Evolutionary conservation across 1,140 invertebrate genomes (phyloP).

Genomic region (Asbolus verrucosus): DNA sequence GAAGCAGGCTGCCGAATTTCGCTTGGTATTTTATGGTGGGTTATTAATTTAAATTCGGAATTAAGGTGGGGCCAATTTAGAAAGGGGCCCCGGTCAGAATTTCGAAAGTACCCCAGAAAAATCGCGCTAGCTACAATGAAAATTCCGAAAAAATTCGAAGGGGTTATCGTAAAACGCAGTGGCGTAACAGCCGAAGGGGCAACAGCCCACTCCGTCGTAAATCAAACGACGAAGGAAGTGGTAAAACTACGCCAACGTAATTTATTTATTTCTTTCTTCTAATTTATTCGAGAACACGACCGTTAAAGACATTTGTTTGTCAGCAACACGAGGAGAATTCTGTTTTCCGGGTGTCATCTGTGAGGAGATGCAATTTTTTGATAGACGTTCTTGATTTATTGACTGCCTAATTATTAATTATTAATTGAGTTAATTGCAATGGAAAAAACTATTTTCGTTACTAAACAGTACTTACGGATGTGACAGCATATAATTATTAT

Average conservation of each 20-base stretch:
- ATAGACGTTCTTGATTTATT: not conserved
- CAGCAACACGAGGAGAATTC: not conserved
- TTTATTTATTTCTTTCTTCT: no score
- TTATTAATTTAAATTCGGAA: slow-evolving; percentile 32
- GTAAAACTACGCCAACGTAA: no score
- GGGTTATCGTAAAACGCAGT: no score
- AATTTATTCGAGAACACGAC: not conserved
- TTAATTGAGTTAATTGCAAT: no score
- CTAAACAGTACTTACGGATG: no score
- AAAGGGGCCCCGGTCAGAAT: not conserved
- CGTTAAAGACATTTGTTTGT: not conserved
- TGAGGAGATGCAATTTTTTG: not conserved
- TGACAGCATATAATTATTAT: no score
- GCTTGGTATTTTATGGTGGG: slow-evolving; percentile 26
- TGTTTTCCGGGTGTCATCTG: slow-evolving; percentile 1
- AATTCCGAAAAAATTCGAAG: no score
- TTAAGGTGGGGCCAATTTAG: slow-evolving; percentile 6
- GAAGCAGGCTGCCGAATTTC: slow-evolving; percentile 33
- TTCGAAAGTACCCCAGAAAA: not conserved
- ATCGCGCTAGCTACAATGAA: no score
- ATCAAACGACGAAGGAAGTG: no score
- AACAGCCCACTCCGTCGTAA: no score
- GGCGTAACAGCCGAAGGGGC: no score
- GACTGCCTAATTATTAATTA: not conserved
- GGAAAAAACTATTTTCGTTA: no score